These are phyloP conservation scores for Habroteleia sp. DNA, from an alignment of 2,888 invertebrate genomes.

Conservation along the genomic window DNA sequence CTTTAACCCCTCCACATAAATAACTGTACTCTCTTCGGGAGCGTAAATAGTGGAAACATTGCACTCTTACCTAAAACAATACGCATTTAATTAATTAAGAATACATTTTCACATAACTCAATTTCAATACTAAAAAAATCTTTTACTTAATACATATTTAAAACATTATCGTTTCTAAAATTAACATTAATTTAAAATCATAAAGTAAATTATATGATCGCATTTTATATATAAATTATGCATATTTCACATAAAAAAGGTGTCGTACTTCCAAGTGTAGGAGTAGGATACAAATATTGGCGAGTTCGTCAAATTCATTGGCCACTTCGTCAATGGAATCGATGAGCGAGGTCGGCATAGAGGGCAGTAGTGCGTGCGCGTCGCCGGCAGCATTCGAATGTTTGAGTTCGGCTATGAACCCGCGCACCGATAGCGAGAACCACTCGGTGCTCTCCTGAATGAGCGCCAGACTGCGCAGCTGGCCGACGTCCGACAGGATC, in stretches of 20 bases:
- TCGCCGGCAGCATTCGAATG: conserved; percentile 78
- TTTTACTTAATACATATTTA: too few relatives aligned
- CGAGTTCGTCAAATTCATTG: conserved; percentile 91
- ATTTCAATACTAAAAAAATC: too few relatives aligned
- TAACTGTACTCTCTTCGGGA: conserved; percentile 80
- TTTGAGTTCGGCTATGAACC: conserved; percentile 72
- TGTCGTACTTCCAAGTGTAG: conserved; percentile 97
- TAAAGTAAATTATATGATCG: too few relatives aligned
- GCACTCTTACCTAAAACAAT: conserved; percentile 90
- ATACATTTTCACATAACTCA: too few relatives aligned
- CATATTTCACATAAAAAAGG: too few relatives aligned
- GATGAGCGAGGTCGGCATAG: conserved; percentile 83
- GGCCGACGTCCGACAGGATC: conserved; percentile 91
- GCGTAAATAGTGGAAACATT: conserved; percentile 96
- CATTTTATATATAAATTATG: too few relatives aligned
- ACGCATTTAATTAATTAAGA: too few relatives aligned
- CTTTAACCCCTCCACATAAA: conserved; percentile 83
- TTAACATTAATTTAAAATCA: too few relatives aligned
- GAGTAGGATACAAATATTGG: conserved; percentile 94
- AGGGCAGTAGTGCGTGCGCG: conserved; percentile 73
- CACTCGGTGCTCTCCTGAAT: conserved; percentile 94
- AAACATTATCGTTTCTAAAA: too few relatives aligned
- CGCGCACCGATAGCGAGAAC: conserved; percentile 71
- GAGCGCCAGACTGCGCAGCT: conserved; percentile 92
- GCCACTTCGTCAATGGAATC: conserved; percentile 87